A percentile compares a stretch with the other conserved stretches of the same genome.
These are phyloP conservation scores for Drosophila mettleri DNA, from an alignment of 2,888 invertebrate genomes.

Conservation along the genomic window DNA sequence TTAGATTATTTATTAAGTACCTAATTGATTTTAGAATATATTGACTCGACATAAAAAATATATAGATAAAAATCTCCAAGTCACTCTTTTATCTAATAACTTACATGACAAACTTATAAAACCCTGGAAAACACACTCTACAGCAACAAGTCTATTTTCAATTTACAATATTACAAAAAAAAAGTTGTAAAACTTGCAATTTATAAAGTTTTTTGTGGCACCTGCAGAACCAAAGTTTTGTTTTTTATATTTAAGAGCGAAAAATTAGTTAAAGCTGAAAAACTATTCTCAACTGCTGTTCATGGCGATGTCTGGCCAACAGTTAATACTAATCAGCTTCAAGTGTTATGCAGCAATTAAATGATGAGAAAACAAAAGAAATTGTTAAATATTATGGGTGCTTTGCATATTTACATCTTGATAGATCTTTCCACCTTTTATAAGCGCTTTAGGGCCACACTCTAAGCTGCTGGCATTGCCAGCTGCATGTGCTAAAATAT, in stretches of 20 bases:
- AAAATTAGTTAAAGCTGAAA: constrained; percentile 58
- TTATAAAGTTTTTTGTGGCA: constrained; percentile 46
- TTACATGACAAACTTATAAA: not conserved
- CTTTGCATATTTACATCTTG: too few relatives aligned
- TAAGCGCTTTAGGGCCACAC: too few relatives aligned
- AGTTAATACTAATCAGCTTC: not conserved
- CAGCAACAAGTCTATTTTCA: constrained; percentile 31
- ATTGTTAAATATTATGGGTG: not conserved
- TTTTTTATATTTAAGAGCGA: constrained; percentile 2
- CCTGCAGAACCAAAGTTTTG: constrained; percentile 25
- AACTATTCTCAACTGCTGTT: not conserved
- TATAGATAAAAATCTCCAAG: too few relatives aligned
- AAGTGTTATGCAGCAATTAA: not conserved
- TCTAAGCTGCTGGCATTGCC: not conserved
- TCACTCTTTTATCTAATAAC: too few relatives aligned
- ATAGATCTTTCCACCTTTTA: too few relatives aligned
- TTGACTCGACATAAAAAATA: too few relatives aligned
- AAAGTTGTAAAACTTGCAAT: constrained; percentile 51
- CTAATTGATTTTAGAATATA: too few relatives aligned
- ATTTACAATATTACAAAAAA: constrained; percentile 12
- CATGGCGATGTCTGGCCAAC: not conserved
- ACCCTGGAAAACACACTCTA: not conserved
- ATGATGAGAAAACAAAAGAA: not conserved
- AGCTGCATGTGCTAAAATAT: too few relatives aligned
- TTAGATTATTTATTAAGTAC: too few relatives aligned